Base-by-base conservation (phyloP, 92 coral and sea anemone genomes). In the Parazoanthus atlanticus region DNA sequence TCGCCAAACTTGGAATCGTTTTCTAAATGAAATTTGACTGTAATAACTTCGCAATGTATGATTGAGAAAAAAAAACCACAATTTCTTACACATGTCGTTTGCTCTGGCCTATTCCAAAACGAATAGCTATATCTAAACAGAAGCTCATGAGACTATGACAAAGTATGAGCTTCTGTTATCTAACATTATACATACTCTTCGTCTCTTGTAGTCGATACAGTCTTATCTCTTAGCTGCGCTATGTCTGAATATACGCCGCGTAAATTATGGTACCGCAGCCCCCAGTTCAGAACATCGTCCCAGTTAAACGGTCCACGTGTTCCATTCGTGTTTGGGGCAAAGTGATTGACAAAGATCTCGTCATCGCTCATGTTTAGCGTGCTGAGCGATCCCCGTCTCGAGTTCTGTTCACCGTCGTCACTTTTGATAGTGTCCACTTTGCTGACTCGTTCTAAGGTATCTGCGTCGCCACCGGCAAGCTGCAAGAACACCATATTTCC, bases 211-310 rank as follows among this genome's bases (percentile, higher is more conserved):
- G 78, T 90, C 12, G 89, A 76, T 16, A 81, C 79, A 47, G 78
- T 46, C 58, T 82, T 49, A 56, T 97, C 96, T 49, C 88, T 92
- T 5, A 97, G 91, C 31, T 93, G 94, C 31, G 98, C 98, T 41
- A 97, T 93, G 81, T 94, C 98, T 92, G 93, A 90, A 80, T 91
- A 95, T 5, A 94, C 96, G 61, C 96, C 97, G 9, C 98, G 91
- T 36, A 95, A 85, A 85, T 97, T 94, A 78, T 95, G 93, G 82
- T 96, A 96, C 23, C 96, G 85, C 29, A 94, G 80, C 61, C 97
- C 98, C 97, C 98, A 93, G 93, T 93, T 94, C 28, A 95, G 81
- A 32, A 97, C 96, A 79, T 95, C 98, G 47, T 95, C 98, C 98
- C 96, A 95, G 89, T 95, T 94, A 52, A 97, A 91, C 34, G 91